phyloP scores from a whole-genome alignment of 1,140 invertebrate genomes.

The Himalopsyche phryganea region DNA sequence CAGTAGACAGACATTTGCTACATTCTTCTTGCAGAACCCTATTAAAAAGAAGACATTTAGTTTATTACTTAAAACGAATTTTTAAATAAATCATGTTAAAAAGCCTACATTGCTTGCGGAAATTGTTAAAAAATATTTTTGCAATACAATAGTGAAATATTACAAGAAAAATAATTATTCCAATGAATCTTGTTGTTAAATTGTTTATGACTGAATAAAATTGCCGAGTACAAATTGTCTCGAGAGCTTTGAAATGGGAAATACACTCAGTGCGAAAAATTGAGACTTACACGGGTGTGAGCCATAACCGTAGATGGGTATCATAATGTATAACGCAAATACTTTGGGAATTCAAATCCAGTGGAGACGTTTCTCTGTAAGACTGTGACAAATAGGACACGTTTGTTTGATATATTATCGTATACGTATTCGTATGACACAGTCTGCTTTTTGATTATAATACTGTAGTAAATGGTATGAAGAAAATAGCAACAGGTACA shows the following conservation, averaged over 20 bases:
- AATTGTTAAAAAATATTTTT: no score
- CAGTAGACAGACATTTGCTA: no score
- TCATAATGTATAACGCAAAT: constrained; percentile 17
- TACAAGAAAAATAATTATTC: no score
- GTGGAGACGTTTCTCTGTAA: constrained; percentile 10
- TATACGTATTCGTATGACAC: constrained; percentile 27
- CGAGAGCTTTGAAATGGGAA: background rate
- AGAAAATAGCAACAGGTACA: constrained; percentile 1
- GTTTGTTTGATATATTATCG: constrained; percentile 33
- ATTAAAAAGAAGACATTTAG: no score
- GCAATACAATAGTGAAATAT: no score
- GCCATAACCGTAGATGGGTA: constrained; percentile 22
- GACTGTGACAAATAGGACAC: constrained; percentile 32
- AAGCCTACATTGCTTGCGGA: no score
- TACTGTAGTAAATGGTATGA: constrained; percentile 15
- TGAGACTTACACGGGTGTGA: background rate
- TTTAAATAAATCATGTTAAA: no score
- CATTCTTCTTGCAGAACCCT: no score
- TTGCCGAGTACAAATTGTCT: background rate
- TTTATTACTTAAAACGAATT: no score
- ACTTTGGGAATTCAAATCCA: constrained; percentile 25
- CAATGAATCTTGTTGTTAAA: no score
- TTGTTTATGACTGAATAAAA: no score
- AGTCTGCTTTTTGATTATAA: constrained; percentile 31
- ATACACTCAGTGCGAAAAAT: background rate